These are phyloP conservation scores for Lycia hirtaria DNA, from an alignment of 2,888 invertebrate species.

Conservation along the genomic window DNA sequence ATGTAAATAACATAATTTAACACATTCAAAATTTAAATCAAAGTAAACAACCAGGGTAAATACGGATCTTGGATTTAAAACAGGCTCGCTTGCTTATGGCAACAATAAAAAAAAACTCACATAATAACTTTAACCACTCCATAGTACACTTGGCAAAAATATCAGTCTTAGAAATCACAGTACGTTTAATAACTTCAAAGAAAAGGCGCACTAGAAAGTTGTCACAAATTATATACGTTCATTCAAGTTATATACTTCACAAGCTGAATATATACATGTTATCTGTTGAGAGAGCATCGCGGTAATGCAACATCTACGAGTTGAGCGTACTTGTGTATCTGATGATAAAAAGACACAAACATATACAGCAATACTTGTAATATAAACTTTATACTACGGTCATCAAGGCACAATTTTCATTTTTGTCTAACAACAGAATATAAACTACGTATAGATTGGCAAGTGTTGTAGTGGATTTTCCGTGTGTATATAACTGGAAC, in stretches of 20 bases:
- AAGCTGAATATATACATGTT: constrained; percentile 1
- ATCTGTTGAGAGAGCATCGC: not conserved
- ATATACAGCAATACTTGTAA: not conserved
- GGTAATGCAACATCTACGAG: constrained; percentile 17
- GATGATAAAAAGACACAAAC: constrained; percentile 1
- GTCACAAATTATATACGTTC: not conserved
- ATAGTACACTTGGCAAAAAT: constrained; percentile 12
- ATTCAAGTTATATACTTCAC: not conserved
- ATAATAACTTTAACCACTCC: constrained; percentile 20
- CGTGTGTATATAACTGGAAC: constrained; percentile 19
- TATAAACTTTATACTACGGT: constrained; percentile 3
- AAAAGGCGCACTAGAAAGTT: not conserved
- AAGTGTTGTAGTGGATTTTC: constrained; percentile 22
- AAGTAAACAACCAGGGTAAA: not conserved
- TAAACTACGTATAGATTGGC: constrained; percentile 7
- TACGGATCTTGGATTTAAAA: not conserved
- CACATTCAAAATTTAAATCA: not conserved
- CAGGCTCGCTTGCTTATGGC: not conserved
- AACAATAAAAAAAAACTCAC: constrained; percentile 19
- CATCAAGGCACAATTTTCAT: not conserved
- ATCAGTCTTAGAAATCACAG: constrained; percentile 22
- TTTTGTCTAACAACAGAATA: not conserved
- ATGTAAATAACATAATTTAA: not conserved
- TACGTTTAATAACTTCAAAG: not conserved
- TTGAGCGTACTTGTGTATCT: constrained; percentile 10